Evolutionary conservation across 2,888 invertebrate genomes (phyloP).

Genomic region (Xestia c-nigrum): DNA sequence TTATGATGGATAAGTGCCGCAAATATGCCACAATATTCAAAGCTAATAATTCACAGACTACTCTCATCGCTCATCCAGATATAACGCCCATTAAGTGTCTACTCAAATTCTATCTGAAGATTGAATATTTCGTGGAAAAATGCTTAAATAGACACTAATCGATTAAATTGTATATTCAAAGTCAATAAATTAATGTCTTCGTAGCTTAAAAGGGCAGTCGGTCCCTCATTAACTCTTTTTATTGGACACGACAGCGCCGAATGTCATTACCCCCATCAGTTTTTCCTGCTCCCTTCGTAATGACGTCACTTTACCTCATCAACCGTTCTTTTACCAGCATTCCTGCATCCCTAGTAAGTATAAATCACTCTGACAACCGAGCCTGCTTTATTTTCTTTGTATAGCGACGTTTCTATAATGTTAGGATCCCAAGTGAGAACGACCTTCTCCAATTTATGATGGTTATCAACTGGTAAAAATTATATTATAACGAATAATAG

Average conservation of each 20-base stretch:
- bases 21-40: constrained; percentile 47
- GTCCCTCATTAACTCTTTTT: constrained; percentile 54
- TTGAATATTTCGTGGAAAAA: constrained; percentile 32
- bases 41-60: constrained; percentile 38
- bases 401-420: not conserved
- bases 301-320: constrained; percentile 48
- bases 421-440: not conserved
- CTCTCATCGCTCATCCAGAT: constrained; percentile 47
- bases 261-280: constrained; percentile 47
- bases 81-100: constrained; percentile 16
- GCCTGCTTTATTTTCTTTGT: not conserved
- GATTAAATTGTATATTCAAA: constrained; percentile 43
- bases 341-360: not conserved
- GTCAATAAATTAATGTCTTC: constrained; percentile 32
- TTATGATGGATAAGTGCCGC: constrained; percentile 47
- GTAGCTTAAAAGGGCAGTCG: constrained; percentile 20
- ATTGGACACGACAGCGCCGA: constrained; percentile 47
- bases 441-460: too few species aligned
- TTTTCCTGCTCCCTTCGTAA: constrained; percentile 48
- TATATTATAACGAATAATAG: too few species aligned
- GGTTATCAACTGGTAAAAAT: too few species aligned
- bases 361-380: not conserved
- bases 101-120: constrained; percentile 34
- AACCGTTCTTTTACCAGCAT: constrained; percentile 16
- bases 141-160: constrained; percentile 6